Evolutionary conservation across 2,888 invertebrate species (phyloP).

Genomic region (Thecophora atra): DNA sequence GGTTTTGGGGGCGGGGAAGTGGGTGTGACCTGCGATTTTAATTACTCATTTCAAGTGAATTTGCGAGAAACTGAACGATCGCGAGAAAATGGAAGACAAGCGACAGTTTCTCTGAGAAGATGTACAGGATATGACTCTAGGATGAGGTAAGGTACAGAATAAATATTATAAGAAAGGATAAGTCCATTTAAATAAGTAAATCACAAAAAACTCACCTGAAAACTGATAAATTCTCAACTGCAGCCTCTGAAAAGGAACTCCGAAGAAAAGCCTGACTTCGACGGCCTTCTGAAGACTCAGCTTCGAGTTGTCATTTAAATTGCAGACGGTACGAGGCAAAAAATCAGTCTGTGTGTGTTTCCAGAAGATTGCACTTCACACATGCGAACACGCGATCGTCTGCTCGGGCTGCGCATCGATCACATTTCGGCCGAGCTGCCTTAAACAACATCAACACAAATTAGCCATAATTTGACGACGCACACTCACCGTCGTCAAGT

Average conservation of each 20-base stretch:
- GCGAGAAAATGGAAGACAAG: background rate
- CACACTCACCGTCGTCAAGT: constrained; percentile 30
- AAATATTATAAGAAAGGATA: too few species aligned
- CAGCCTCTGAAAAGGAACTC: background rate
- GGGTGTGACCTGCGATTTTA: background rate
- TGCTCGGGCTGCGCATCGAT: constrained; percentile 6
- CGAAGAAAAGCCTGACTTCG: background rate
- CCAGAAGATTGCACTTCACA: constrained; percentile 21
- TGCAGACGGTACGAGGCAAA: background rate
- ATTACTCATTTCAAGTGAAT: constrained; percentile 14
- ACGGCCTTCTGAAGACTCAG: constrained; percentile 15
- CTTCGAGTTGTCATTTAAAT: constrained; percentile 12
- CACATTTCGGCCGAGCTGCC: constrained; percentile 16
- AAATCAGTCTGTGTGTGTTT: background rate
- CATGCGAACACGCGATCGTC: constrained; percentile 15
- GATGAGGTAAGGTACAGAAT: background rate
- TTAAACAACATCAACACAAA: constrained; percentile 28
- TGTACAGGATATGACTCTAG: background rate
- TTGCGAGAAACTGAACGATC: background rate
- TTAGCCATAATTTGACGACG: constrained; percentile 35
- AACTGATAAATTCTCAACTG: background rate
- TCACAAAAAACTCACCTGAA: background rate
- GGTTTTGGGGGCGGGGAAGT: background rate
- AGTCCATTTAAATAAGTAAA: too few species aligned
- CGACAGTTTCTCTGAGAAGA: too few species aligned